Evolutionary conservation across 2,113 vertebrate genomes (phyloP).

Genomic region (Desmodus rotundus): DNA sequence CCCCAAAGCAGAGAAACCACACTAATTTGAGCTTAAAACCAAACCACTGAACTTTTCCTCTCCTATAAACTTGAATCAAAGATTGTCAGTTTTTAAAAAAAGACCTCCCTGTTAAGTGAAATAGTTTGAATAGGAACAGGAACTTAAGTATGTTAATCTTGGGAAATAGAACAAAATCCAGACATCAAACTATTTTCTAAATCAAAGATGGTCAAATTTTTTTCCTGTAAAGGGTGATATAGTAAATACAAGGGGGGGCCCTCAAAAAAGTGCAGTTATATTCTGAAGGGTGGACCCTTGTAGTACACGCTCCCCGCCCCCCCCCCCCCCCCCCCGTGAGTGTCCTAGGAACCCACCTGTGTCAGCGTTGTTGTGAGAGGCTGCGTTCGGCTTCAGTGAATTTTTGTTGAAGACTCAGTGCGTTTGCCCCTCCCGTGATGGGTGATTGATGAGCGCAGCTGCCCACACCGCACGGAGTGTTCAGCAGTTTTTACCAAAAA

Average conservation of each 20-base stretch:
- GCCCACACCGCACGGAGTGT: too few species aligned
- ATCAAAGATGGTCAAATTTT: neutral
- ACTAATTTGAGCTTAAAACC: neutral
- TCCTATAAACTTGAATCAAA: neutral
- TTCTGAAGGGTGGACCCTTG: too few species aligned
- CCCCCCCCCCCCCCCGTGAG: too few species aligned
- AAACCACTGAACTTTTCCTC: neutral
- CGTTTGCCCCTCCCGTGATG: too few species aligned
- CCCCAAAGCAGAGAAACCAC: neutral
- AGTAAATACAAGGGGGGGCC: neutral
- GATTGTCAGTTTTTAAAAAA: neutral
- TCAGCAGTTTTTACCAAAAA: too few species aligned
- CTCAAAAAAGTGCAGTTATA: too few species aligned
- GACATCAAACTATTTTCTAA: neutral
- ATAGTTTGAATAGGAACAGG: neutral
- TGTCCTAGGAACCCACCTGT: too few species aligned
- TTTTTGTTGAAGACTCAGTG: too few species aligned
- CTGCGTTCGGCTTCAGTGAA: too few species aligned
- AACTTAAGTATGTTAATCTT: neutral
- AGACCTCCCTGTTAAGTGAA: neutral
- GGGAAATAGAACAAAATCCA: neutral
- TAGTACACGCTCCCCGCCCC: too few species aligned
- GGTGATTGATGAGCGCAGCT: too few species aligned
- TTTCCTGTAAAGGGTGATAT: neutral
- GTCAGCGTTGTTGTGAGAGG: too few species aligned